Base-by-base conservation (phyloP, 2,113 vertebrate species). In the Triplophysa siluroides region DNA sequence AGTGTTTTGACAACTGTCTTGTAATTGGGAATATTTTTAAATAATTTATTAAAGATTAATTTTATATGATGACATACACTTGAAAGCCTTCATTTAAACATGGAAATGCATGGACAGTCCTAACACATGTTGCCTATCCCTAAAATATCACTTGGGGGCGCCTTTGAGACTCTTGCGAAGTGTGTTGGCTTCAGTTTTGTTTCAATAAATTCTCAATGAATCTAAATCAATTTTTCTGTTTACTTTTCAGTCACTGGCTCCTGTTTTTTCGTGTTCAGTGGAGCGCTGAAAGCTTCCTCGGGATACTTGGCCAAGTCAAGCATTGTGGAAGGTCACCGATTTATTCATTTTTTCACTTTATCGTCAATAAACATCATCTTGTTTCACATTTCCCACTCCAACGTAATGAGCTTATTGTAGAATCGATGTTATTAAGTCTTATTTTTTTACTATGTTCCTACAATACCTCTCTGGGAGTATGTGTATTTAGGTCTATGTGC, bases 251-350 rank as follows among this genome's bases (percentile, higher is more conserved):
- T 99, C 78, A 99, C 98, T 71, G 97, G 97, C 87, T 97, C 98
- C 71, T 98, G 96, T 90, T 99, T 99, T 86, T 98, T 99, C 85
- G 97, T 99, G 87, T 99, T 99, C 92, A 99, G 97, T 65, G 97
- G 97, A 76, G 96, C 96, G 76, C 92, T 99, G 87, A 99, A 98
- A 90, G 92, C 96, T 11, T 96, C 96, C 80, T 96, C 97, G 29
- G 97, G 97, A 84, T 98, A 92, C 88, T 92, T 98, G 79, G 97
- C 97, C 90, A 99, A 98, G 89, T 98, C 97, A 87, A 99, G 97
- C 90, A 98, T 99, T 63, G 96, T 99, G 41, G 98, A 99, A 97
- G 98, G 98, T 99, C 94, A 92, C 91, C 70, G 14, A 50, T 64
- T 76, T 12, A 70, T 81, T 63, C 16, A 24, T n/a, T 69, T 76